Evolutionary conservation across 2,888 invertebrate genomes (phyloP).

Genomic region (Dryadula phaetusa): DNA sequence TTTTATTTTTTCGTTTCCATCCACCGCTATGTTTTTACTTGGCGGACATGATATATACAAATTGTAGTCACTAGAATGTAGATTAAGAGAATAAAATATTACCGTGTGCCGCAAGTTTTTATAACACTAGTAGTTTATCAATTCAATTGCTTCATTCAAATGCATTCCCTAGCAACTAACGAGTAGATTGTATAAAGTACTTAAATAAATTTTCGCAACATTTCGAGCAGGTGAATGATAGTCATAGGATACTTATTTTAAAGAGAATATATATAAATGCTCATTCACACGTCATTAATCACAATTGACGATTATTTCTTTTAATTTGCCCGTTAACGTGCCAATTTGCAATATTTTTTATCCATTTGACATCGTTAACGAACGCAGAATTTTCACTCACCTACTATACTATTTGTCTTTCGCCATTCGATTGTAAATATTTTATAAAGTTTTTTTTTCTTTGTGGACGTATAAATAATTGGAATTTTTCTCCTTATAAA

Average conservation of each 20-base stretch:
- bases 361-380: constrained; percentile 74
- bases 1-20: not conserved
- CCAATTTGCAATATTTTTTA: constrained; percentile 69
- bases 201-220: constrained; percentile 29
- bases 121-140: constrained; percentile 33
- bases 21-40: not conserved
- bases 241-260: constrained; percentile 49
- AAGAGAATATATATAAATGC: constrained; percentile 56
- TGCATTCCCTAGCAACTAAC: constrained; percentile 39
- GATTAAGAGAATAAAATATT: constrained; percentile 5
- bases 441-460: constrained; percentile 51
- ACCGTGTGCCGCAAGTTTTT: not conserved
- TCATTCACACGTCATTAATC: constrained; percentile 61
- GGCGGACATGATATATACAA: not conserved
- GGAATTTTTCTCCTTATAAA: constrained; percentile 48
- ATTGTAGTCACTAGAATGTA: not conserved
- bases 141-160: constrained; percentile 44
- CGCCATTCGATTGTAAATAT: constrained; percentile 50
- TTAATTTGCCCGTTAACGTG: constrained; percentile 69
- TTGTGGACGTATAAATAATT: constrained; percentile 49
- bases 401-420: constrained; percentile 52
- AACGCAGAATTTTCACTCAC: constrained; percentile 50
- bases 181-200: constrained; percentile 7
- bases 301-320: constrained; percentile 66
- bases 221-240: constrained; percentile 61